Conservation (phyloP, 2,797 vertebrate species). For the Oreortyx pictus region DNA sequence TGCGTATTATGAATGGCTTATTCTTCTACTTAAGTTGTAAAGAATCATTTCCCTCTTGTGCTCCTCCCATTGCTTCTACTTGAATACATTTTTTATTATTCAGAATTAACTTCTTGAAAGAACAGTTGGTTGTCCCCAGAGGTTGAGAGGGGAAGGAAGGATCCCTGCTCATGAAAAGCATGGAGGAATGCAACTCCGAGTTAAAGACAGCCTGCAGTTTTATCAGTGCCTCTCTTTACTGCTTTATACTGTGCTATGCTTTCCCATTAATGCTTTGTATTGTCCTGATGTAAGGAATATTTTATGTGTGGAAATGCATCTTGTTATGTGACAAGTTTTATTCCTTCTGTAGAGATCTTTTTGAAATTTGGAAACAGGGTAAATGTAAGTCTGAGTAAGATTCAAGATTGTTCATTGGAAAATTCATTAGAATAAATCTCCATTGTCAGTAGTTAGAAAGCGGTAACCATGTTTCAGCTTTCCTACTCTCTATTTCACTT, state of each 20-base stretch:
- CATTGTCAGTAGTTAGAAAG: slow-evolving; percentile 9
- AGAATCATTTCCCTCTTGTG: slow-evolving; percentile 64
- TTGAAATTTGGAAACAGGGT: background rate
- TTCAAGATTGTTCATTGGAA: background rate
- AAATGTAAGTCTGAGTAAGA: background rate
- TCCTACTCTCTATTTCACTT: background rate
- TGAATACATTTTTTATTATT: background rate
- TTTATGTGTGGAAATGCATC: background rate
- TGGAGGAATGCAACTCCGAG: background rate
- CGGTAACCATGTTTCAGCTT: background rate
- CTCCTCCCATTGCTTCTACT: slow-evolving; percentile 47
- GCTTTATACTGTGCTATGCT: background rate
- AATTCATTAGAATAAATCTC: background rate
- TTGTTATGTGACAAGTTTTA: background rate
- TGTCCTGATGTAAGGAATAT: background rate
- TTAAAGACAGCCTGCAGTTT: background rate
- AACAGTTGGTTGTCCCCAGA: background rate
- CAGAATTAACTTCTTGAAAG: slow-evolving; percentile 30
- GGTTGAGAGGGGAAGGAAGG: background rate
- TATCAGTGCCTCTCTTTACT: background rate
- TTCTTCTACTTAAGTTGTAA: slow-evolving; percentile 54
- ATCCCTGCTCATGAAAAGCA: background rate
- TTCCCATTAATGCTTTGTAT: background rate
- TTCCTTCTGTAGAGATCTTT: background rate
- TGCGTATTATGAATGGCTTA: slow-evolving; percentile 66